Evolutionary conservation across 2,888 invertebrate species (phyloP).

Genomic region (Carterocephalus palaemon): DNA sequence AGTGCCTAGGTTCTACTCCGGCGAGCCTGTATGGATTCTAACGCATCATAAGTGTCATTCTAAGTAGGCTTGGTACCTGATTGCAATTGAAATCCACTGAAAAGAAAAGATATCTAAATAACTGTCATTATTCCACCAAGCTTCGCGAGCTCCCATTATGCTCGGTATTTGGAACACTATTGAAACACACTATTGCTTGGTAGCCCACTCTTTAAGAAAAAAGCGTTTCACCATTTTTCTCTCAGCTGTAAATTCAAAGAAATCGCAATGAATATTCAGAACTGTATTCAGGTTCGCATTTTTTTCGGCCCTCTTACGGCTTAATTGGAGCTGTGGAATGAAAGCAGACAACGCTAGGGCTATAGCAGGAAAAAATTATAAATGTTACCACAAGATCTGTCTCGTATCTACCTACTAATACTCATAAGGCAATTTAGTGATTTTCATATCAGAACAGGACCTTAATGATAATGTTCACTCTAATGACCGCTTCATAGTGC

Average conservation of each 20-base stretch:
- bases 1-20: too few species aligned
- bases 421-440: too few species aligned
- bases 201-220: constrained; percentile 18
- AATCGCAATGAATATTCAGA: constrained; percentile 40
- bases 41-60: not conserved
- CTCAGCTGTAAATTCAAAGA: constrained; percentile 38
- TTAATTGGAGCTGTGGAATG: constrained; percentile 54
- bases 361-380: too few species aligned
- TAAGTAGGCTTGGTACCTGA: not conserved
- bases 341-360: constrained; percentile 43
- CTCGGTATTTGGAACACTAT: constrained; percentile 18
- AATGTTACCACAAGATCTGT: too few species aligned
- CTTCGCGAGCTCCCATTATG: constrained; percentile 4
- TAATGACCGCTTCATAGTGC: constrained; percentile 33
- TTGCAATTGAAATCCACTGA: not conserved
- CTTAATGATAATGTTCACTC: constrained; percentile 32
- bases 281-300: constrained; percentile 30
- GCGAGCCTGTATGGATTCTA: not conserved
- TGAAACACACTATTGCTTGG: constrained; percentile 19
- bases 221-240: constrained; percentile 16
- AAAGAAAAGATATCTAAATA: constrained; percentile 9
- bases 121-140: constrained; percentile 4
- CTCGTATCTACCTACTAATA: too few species aligned
- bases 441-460: constrained; percentile 50
- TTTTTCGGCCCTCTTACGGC: constrained; percentile 38